Base-by-base conservation (phyloP, 2,888 invertebrate species). In the Megalurothrips usitatus region DNA sequence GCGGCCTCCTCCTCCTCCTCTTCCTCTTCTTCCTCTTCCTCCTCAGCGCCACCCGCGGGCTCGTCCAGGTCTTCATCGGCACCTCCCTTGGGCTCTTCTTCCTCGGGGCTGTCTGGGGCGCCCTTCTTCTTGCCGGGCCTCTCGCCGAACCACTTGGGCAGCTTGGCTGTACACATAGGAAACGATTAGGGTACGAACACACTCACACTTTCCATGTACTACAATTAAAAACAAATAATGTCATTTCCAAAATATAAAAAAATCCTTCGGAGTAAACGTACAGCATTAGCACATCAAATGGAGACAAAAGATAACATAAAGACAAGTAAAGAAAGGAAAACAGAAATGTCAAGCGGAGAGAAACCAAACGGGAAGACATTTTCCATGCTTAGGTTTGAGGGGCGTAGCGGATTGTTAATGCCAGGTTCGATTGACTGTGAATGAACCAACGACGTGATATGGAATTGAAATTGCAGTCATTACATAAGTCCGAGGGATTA, bases 71-170 rank as follows among this genome's bases (percentile, higher is more conserved):
- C 91, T 84, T 94, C 92, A 82, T 91, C 92, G 84, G 91, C 92
- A 84, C 91, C 92, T 90, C 94, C 94, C 86, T 93, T 92, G 87
- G 94, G 94, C 86, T 95, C 95, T 88, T 96, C 96, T 85, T 95
- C 96, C 86, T 96, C 96, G 83, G 96, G 96, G 86, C 96, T 94
- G 84, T 96, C 96, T 84, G 92, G 92, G 84, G 95, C 96, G 84
- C 94, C 96, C 88, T 92, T 88, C 91, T 96, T 96, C 89, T 95
- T 96, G 91, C 96, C 96, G 84, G 96, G 96, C 89, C 96, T 91
- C 90, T 96, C 96, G 86, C 96, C 96, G 91, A 96, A 96, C 96
- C 96, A 96, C 89, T 96, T 96, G 86, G 96, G 96, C 89, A 96
- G 90, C 91, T 94, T 93, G 91, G 96, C 96, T 96, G 88, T 79